Evolutionary conservation across 2,797 vertebrate genomes (phyloP).

Genomic region (Aphelocoma californica): DNA sequence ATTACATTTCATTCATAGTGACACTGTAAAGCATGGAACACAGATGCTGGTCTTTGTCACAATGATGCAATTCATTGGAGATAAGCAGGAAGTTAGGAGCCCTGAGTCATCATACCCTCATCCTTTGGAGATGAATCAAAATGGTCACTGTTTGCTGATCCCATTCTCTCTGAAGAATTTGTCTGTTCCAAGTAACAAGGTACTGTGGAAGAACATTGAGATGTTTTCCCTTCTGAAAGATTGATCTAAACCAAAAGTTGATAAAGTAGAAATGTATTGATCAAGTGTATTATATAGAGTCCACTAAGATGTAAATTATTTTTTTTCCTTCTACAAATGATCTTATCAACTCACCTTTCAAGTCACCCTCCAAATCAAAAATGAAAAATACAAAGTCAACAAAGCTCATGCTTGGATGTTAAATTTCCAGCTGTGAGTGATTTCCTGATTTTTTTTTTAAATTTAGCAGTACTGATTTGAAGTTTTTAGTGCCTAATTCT

Average conservation of each 20-base stretch:
- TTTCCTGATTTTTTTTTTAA: not conserved
- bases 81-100: not conserved
- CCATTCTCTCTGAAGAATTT: not conserved
- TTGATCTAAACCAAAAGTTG: not conserved
- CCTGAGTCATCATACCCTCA: not conserved
- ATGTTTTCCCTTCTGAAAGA: not conserved
- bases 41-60: not conserved
- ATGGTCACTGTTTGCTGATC: not conserved
- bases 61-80: not conserved
- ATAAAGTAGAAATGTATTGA: not conserved
- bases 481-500: slow-evolving; percentile 5
- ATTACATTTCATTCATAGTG: not conserved
- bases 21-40: not conserved
- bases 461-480: not conserved
- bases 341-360: not conserved
- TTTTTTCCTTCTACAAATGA: not conserved
- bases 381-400: not conserved
- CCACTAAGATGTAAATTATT: not conserved
- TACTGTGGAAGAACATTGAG: not conserved
- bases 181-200: not conserved
- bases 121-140: not conserved
- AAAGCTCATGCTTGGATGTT: not conserved
- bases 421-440: not conserved
- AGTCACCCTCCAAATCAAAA: not conserved
- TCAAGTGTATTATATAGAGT: not conserved